phyloP scores from a whole-genome alignment of 2,113 vertebrate genomes.

The Pimephales promelas region DNA sequence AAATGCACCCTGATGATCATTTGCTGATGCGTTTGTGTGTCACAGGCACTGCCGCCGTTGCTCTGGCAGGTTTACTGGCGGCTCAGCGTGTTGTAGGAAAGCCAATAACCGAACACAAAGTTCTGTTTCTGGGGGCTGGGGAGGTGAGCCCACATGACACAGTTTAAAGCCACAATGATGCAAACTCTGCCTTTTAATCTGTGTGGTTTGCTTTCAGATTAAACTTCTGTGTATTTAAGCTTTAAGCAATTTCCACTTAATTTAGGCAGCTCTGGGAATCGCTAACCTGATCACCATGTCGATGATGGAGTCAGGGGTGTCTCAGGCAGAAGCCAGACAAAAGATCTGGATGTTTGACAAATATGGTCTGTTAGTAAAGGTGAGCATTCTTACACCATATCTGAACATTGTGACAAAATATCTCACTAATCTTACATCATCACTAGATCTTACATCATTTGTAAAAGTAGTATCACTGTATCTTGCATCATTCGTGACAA shows the following conservation, averaged over 20 bases:
- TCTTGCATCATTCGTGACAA: too few relatives aligned
- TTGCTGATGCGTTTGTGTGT: constrained; percentile 27
- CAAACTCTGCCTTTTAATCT: not conserved
- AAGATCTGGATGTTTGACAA: constrained; percentile 98
- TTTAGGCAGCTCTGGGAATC: constrained; percentile 93
- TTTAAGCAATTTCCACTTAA: constrained; percentile 26
- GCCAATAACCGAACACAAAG: constrained; percentile 86
- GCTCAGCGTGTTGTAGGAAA: constrained; percentile 84
- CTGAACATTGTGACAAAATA: too few relatives aligned
- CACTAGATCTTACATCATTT: too few relatives aligned
- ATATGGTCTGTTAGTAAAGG: constrained; percentile 87
- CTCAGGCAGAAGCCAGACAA: constrained; percentile 79
- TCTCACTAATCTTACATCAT: too few relatives aligned
- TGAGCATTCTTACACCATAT: too few relatives aligned
- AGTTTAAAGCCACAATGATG: not conserved
- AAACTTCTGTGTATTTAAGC: not conserved
- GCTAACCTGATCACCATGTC: constrained; percentile 97
- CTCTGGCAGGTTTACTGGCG: constrained; percentile 90
- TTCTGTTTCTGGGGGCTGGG: constrained; percentile 96
- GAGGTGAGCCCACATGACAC: constrained; percentile 76
- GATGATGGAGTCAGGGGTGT: constrained; percentile 85
- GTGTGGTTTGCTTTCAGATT: not conserved
- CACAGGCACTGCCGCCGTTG: constrained; percentile 91
- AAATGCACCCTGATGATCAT: not conserved
- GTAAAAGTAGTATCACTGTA: too few relatives aligned